phyloP scores from a whole-genome alignment of 2,888 invertebrate genomes.

The Sinodicranocentrus sp. region DNA sequence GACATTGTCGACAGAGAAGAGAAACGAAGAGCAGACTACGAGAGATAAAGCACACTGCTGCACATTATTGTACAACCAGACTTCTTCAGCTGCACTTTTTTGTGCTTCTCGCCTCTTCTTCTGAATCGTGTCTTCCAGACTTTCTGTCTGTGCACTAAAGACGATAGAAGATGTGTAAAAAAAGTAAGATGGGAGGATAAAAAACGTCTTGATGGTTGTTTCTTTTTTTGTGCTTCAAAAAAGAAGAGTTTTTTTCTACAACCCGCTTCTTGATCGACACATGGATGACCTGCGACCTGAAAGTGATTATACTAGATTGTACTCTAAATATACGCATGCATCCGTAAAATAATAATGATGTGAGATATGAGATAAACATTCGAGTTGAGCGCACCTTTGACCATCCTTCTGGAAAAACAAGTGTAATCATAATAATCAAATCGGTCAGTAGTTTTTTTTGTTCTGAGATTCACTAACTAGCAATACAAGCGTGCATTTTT shows the following conservation, averaged over 20 bases:
- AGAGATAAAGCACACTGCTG: constrained; percentile 11
- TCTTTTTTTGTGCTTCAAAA: background rate
- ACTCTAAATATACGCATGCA: constrained; percentile 14
- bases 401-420: background rate
- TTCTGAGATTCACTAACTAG: too few species aligned
- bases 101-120: constrained; percentile 5
- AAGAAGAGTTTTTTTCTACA: background rate
- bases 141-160: constrained; percentile 35
- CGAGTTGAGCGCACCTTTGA: background rate
- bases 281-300: constrained; percentile 40
- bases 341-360: constrained; percentile 48
- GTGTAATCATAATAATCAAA: constrained; percentile 4
- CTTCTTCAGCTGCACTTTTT: background rate
- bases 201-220: background rate
- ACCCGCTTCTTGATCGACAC: constrained; percentile 40
- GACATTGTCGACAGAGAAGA: constrained; percentile 20
- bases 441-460: too few species aligned
- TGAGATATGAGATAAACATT: constrained; percentile 16
- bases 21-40: background rate
- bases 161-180: background rate
- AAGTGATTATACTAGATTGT: background rate
- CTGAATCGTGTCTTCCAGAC: constrained; percentile 51
- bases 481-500: too few species aligned
- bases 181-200: background rate
- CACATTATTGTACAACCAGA: too few species aligned